Base-by-base conservation (phyloP, 2,888 invertebrate species). In the Cheilosia vulpina region DNA sequence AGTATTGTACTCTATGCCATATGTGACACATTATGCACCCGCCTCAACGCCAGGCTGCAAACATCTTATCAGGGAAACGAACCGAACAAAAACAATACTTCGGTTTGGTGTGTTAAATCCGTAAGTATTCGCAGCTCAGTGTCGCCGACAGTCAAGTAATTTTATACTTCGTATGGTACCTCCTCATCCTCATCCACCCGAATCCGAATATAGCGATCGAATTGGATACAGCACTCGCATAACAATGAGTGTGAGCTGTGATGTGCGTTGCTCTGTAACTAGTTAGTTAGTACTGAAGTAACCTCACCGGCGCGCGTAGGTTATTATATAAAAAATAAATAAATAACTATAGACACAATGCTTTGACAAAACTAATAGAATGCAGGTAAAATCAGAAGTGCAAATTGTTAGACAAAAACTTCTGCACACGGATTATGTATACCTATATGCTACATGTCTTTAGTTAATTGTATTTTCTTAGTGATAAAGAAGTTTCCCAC, bases 201-300 rank as follows among this genome's bases (percentile, higher is more conserved):
- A 58, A 21, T 15, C 58, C 58, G 43, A 66, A 52, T 52, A 52
- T 52, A 52, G 24, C 24, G 52, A 24, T 71, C 58, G 58, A 34
- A 60, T 52, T 38, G 41, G 21, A 41, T 53, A 72, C 62, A 53
- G 2, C 43, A 21, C n/a, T 27, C 53, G 72, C 62, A 72, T 72
- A 31, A 31, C 43, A 62, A 72, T 72, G 31, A 62, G 19, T 31
- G n/a, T 17, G 19, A 21, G 17, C 19, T 38, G 34, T 34, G 11
- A 13, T 11, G 38, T 72, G 34, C 60, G 41, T 52, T 71, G 52
- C 24, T 50, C 24, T 24, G 13, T n/a, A 17, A 41, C 15, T 41
- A 38, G 38, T 38, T 38, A 38, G 38, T 13, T 38, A 13, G 38
- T 38, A 38, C 41, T 66, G 41, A 66, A 24, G 65, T 52, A 24